Evolutionary conservation across 1,140 invertebrate genomes (phyloP), one percentile per base, ranked within the genome.

Genomic region (Cotesia vestalis): DNA sequence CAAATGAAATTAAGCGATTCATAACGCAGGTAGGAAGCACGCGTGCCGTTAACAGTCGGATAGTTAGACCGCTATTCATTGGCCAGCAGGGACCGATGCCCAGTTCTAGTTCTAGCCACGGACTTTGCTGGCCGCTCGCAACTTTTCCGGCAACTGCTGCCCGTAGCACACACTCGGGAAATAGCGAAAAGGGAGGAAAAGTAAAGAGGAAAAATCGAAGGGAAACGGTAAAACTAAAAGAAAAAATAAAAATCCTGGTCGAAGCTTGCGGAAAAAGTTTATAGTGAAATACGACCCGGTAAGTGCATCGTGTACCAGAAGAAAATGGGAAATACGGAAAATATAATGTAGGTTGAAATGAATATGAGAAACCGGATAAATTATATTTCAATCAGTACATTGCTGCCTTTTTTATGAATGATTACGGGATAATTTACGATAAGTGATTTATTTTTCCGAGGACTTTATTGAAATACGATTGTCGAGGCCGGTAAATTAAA

Each of bases 1-100:
- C 72, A 69, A 76, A 76, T 79, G 79, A 75, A 80, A 79, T 81
- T 78, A 76, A 80, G 77, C 78, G 78, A 81, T 81, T 81, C 78
- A 74, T 79, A 81, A 80, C 76, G 74, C 73, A 72, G 73, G 51
- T 73, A 62, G 40, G 11, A 46, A 46, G 64, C 74, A 73, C 75
- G 74, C 75, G 78, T 77, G 75, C 78, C 71, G 76, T 70, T 80
- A 80, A 80, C 79, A 76, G 72, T 73, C 55, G 59, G 73, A 73
- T 74, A 74, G 73, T 81, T 80, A 78, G 78, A 75, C 69, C 68
- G 69, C 74, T 76, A 80, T 81, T 81, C 79, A 77, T 73, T 61
- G 76, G 74, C 66, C 59, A 62, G 69, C 35, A 35, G 63, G 46
- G 60, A 68, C 14, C 63, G 35, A 46, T 8, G 40, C 40, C 40